Conservation (phyloP, 2,113 vertebrate genomes). For the Phodopus roborovskii region DNA sequence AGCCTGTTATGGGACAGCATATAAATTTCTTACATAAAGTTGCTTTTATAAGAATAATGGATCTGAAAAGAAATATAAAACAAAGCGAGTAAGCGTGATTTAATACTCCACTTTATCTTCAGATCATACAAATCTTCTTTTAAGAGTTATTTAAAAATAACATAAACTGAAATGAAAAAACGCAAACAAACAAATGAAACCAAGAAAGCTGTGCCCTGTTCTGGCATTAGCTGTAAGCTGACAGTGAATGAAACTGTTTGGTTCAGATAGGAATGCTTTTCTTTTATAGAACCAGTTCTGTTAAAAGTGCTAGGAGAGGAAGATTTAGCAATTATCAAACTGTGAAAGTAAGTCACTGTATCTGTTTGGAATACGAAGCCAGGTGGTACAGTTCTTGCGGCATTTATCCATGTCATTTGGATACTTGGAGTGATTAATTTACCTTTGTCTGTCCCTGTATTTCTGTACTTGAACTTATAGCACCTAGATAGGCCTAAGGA, state of each 20-base stretch:
- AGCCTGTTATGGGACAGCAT: conserved; percentile 23
- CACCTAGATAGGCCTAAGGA: neutral
- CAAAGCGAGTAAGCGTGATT: conserved; percentile 41
- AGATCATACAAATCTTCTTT: neutral
- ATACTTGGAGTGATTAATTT: neutral
- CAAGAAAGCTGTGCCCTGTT: neutral
- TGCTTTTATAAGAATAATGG: conserved; percentile 1
- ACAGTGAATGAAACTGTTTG: neutral
- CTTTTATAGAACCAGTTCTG: neutral
- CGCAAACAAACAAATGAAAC: neutral
- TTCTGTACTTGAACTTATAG: neutral
- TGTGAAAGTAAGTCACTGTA: conserved; percentile 2
- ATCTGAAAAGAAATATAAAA: conserved; percentile 43
- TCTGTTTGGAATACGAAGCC: neutral
- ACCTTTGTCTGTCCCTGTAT: neutral
- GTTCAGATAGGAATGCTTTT: neutral
- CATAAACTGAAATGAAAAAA: neutral
- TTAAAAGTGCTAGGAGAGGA: conserved; percentile 8
- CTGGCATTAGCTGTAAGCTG: neutral
- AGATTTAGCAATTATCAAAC: conserved; percentile 43
- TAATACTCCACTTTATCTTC: neutral
- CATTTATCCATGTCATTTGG: neutral
- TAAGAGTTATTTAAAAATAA: neutral
- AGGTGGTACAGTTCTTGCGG: neutral
- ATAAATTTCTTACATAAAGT: conserved; percentile 36